phyloP scores from a whole-genome alignment of 92 coral and sea anemone species.

The Palythoa grandiflora region DNA sequence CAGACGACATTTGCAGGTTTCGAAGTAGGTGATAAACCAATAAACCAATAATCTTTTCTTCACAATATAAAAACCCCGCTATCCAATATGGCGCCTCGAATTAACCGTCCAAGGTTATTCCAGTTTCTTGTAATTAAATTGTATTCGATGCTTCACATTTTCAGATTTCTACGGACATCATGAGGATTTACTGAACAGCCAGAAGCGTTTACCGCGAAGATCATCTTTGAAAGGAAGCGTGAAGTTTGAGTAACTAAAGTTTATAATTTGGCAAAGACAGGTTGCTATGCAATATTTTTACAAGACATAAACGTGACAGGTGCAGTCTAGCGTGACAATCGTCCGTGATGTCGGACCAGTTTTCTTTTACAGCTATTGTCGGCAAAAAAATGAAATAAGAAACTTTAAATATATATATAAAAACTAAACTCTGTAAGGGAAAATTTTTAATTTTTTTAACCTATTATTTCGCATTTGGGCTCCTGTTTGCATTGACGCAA shows the following conservation, averaged over 20 bases:
- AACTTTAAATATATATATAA: too few relatives aligned
- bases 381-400: too few relatives aligned
- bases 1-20: background rate
- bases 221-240: background rate
- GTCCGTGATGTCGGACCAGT: background rate
- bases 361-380: too few relatives aligned
- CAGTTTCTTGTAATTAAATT: background rate
- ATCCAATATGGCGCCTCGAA: background rate
- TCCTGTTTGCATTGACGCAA: too few relatives aligned
- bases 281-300: background rate
- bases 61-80: background rate
- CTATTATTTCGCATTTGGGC: too few relatives aligned
- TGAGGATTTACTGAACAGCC: background rate
- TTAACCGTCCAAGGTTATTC: background rate
- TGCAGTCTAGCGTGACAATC: background rate
- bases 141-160: background rate
- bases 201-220: background rate
- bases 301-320: background rate
- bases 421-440: too few relatives aligned
- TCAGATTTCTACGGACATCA: background rate
- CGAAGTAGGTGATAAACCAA: background rate
- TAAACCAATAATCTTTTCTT: background rate
- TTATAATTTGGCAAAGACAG: background rate
- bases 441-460: too few relatives aligned
- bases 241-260: background rate